Evolutionary conservation across 2,888 invertebrate species (phyloP).

Genomic region (Urechis unicinctus): DNA sequence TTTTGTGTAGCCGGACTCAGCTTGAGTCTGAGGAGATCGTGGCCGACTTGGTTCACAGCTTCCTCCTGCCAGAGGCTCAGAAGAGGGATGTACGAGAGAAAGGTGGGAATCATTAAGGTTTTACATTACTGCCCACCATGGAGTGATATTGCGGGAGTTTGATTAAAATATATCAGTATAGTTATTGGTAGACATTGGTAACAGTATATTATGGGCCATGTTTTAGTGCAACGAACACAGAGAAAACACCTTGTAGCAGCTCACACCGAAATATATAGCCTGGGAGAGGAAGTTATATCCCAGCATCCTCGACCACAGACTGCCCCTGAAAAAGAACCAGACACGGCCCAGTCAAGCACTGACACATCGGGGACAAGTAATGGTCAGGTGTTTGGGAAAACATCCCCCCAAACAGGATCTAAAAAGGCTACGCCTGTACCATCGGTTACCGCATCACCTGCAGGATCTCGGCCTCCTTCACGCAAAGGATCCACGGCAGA

Average conservation of each 20-base stretch:
- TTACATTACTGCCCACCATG: background rate
- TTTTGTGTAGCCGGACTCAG: conserved; percentile 31
- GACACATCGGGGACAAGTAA: too few species aligned
- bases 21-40: conserved; percentile 52
- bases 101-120: conserved; percentile 22
- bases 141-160: background rate
- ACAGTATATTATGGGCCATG: background rate
- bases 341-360: background rate
- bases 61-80: conserved; percentile 52
- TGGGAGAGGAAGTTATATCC: conserved; percentile 32
- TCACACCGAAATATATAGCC: conserved; percentile 41
- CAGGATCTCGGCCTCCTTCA: background rate
- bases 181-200: background rate
- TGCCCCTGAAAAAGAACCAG: background rate
- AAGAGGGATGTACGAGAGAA: conserved; percentile 41
- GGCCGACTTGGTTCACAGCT: conserved; percentile 52
- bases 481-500: background rate
- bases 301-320: conserved; percentile 2
- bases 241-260: conserved; percentile 44
- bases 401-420: background rate
- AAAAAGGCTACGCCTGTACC: background rate
- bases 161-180: background rate
- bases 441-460: background rate
- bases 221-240: conserved; percentile 36
- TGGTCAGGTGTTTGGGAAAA: too few species aligned